Percentiles rank a stretch among this genome's conserved stretches.
These are phyloP conservation scores for Syrista parreyssii DNA, from an alignment of 2,888 invertebrate species.

Conservation along the genomic window DNA sequence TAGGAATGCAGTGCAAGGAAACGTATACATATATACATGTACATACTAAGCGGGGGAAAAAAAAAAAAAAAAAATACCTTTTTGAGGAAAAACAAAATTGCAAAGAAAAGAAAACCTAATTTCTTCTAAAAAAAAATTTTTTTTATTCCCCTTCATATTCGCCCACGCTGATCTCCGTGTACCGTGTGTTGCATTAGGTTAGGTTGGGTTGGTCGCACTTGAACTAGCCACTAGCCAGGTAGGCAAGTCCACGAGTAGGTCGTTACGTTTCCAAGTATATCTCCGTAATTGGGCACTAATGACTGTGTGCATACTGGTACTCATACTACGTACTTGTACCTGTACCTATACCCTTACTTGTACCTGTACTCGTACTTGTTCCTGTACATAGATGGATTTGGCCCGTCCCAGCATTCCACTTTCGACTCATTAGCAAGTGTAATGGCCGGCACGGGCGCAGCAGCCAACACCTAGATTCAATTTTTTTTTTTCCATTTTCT, in stretches of 20 bases:
- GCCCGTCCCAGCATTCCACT: constrained; percentile 27
- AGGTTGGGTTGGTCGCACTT: too few species aligned
- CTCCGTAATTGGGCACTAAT: not conserved
- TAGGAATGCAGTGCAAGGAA: too few species aligned
- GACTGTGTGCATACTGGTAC: constrained; percentile 7
- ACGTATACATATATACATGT: too few species aligned
- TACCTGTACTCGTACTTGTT: constrained; percentile 13
- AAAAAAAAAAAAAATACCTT: too few species aligned
- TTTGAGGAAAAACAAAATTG: too few species aligned
- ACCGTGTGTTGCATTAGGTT: too few species aligned
- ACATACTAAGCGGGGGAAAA: too few species aligned
- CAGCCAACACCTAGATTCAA: constrained; percentile 12
- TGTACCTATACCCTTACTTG: constrained; percentile 14
- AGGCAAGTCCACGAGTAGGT: constrained; percentile 11
- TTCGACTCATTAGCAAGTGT: constrained; percentile 33
- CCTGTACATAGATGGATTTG: not conserved
- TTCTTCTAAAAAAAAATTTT: too few species aligned
- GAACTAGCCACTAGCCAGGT: too few species aligned
- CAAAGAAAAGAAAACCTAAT: too few species aligned
- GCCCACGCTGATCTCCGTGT: too few species aligned
- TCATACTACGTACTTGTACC: constrained; percentile 1
- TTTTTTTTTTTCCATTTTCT: not conserved
- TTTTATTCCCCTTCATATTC: too few species aligned
- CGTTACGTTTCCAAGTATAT: constrained; percentile 15
- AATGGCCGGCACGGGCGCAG: constrained; percentile 15